Conservation (phyloP, 30 jellyfish, hydroid and myxozoan species). For the Catostylus mosaicus region DNA sequence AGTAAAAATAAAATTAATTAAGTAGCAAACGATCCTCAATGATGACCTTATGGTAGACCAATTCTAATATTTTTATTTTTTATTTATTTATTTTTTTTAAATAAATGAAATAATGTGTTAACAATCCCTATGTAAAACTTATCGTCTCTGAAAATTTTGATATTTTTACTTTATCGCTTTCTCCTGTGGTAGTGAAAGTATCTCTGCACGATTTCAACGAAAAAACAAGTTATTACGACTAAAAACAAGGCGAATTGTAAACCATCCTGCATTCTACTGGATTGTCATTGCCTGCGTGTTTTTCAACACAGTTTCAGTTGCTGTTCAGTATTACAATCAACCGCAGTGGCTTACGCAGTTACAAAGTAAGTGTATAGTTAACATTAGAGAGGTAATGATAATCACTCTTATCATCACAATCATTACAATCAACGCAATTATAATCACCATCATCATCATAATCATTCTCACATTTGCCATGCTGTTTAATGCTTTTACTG, state of each 20-base stretch:
- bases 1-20: too few relatives aligned
- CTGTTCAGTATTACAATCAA: slow-evolving; percentile 87
- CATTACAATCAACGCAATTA: background rate
- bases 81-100: too few relatives aligned
- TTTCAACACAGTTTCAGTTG: slow-evolving; percentile 90
- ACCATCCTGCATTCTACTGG: slow-evolving; percentile 92
- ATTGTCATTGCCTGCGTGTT: slow-evolving; percentile 77
- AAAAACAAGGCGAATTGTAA: slow-evolving; percentile 66
- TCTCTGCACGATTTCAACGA: slow-evolving; percentile 67
- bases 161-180: too few relatives aligned
- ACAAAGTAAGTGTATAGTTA: slow-evolving; percentile 68
- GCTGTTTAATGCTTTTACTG: too few relatives aligned
- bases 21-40: too few relatives aligned
- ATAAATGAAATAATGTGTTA: too few relatives aligned
- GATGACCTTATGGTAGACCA: too few relatives aligned
- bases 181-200: slow-evolving; percentile 66
- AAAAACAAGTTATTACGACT: slow-evolving; percentile 68
- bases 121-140: too few relatives aligned
- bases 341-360: slow-evolving; percentile 90
- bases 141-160: too few relatives aligned
- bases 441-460: background rate
- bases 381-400: background rate
- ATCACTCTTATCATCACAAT: background rate
- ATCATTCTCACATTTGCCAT: background rate
- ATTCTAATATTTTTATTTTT: too few relatives aligned